These are phyloP conservation scores for Meganola albula DNA, from an alignment of 2,888 invertebrate species.

Conservation along the genomic window DNA sequence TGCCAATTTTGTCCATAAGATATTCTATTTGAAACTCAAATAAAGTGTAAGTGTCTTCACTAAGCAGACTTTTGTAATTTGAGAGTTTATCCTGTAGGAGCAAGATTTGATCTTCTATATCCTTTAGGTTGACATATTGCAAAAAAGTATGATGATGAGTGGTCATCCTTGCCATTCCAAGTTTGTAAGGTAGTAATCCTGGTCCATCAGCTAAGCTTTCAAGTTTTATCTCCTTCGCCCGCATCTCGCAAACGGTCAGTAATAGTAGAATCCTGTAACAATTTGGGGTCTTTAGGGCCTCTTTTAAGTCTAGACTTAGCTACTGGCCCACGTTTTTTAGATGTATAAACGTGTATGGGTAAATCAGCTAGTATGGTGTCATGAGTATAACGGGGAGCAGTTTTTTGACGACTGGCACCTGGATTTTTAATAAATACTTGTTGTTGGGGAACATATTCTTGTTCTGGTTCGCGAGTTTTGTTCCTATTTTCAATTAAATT, in stretches of 20 bases:
- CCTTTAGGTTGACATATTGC: constrained; percentile 1
- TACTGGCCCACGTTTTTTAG: constrained; percentile 1
- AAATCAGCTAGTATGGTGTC: constrained; percentile 4
- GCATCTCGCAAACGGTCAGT: background rate
- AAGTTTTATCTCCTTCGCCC: background rate
- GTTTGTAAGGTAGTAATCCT: background rate
- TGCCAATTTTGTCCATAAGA: background rate
- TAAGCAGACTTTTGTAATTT: background rate
- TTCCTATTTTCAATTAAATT: background rate
- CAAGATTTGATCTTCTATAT: background rate
- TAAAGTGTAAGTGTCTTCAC: background rate
- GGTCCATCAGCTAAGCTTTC: background rate
- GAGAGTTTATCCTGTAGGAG: background rate
- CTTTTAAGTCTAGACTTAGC: background rate
- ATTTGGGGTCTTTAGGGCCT: background rate
- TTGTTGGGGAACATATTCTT: background rate
- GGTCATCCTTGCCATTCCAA: background rate
- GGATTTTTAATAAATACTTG: constrained; percentile 4
- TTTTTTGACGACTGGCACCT: background rate
- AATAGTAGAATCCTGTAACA: background rate
- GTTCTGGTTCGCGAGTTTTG: background rate
- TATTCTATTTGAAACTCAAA: background rate
- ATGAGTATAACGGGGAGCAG: background rate
- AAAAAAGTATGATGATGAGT: constrained; percentile 3
- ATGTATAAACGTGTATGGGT: constrained; percentile 1